Evolutionary conservation across 2,888 invertebrate genomes (phyloP).

Genomic region (Papilio demoleus): DNA sequence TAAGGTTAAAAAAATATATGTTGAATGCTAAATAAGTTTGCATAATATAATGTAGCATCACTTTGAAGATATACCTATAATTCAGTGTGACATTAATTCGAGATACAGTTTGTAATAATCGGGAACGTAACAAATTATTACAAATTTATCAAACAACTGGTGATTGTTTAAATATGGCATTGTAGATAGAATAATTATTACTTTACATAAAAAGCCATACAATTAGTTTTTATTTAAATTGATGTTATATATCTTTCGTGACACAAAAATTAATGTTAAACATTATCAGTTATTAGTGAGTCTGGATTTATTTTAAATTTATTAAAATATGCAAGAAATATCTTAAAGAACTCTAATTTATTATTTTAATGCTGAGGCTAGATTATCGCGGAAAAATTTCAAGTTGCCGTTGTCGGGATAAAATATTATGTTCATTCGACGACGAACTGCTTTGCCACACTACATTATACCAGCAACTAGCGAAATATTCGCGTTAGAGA

Average conservation of each 20-base stretch:
- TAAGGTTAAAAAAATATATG: no score
- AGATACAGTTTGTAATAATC: background rate
- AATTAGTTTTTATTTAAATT: conserved; percentile 8
- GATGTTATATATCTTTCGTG: background rate
- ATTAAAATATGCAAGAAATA: conserved; percentile 5
- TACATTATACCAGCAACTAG: no score
- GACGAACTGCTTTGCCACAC: no score
- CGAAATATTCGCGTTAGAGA: no score
- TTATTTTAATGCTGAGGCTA: background rate
- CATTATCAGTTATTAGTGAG: background rate
- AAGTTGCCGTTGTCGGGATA: no score
- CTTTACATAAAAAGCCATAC: background rate
- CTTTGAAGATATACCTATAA: no score
- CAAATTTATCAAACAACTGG: conserved; percentile 8
- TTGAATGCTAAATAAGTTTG: no score
- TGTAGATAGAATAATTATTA: conserved; percentile 5
- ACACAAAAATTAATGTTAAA: conserved; percentile 5
- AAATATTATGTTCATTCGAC: no score
- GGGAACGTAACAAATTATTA: conserved; percentile 3
- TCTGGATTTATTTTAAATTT: background rate
- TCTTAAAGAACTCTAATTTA: background rate
- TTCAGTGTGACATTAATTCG: conserved; percentile 1
- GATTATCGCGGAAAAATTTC: no score
- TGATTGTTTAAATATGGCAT: background rate
- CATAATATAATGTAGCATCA: no score